Evolutionary conservation across 1,140 invertebrate genomes (phyloP).

Genomic region (Theocolax elegans): DNA sequence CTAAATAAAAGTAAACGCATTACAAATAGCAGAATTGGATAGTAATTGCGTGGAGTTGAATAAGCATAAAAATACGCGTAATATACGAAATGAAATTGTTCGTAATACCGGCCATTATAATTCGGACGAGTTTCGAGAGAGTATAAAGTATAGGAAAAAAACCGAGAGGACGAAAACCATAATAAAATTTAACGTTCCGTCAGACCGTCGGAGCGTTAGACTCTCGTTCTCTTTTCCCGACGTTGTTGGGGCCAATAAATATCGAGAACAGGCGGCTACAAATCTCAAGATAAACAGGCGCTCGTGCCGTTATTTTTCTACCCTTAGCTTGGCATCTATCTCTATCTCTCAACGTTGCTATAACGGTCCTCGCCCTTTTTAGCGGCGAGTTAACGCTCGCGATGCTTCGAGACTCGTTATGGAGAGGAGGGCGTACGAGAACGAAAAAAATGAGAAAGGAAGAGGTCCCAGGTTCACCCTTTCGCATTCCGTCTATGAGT

Average conservation of each 20-base stretch:
- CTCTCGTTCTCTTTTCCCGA: not conserved
- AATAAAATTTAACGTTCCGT: constrained; percentile 65
- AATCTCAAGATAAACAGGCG: constrained; percentile 64
- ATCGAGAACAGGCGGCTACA: constrained; percentile 59
- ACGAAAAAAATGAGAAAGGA: constrained; percentile 16
- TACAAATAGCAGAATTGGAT: too few relatives aligned
- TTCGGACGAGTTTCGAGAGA: constrained; percentile 42
- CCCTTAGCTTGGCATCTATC: constrained; percentile 34
- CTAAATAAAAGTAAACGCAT: too few relatives aligned
- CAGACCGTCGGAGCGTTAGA: constrained; percentile 45
- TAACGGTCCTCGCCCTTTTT: constrained; percentile 31
- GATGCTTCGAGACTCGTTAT: constrained; percentile 22
- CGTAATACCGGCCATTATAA: constrained; percentile 37
- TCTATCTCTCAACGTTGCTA: constrained; percentile 40
- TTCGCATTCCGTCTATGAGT: constrained; percentile 59
- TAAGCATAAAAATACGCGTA: constrained; percentile 26
- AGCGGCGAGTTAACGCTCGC: constrained; percentile 25
- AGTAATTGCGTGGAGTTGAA: too few relatives aligned
- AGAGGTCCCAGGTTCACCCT: constrained; percentile 44
- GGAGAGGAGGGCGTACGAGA: not conserved
- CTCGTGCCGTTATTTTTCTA: constrained; percentile 52
- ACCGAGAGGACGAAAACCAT: constrained; percentile 51
- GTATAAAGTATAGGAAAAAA: constrained; percentile 19
- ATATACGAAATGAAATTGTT: constrained; percentile 39
- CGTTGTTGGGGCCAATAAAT: constrained; percentile 57